Evolutionary conservation across 2,113 vertebrate genomes (phyloP), one percentile per base, ranked within the genome.

Genomic region (Prietella phreatophila): DNA sequence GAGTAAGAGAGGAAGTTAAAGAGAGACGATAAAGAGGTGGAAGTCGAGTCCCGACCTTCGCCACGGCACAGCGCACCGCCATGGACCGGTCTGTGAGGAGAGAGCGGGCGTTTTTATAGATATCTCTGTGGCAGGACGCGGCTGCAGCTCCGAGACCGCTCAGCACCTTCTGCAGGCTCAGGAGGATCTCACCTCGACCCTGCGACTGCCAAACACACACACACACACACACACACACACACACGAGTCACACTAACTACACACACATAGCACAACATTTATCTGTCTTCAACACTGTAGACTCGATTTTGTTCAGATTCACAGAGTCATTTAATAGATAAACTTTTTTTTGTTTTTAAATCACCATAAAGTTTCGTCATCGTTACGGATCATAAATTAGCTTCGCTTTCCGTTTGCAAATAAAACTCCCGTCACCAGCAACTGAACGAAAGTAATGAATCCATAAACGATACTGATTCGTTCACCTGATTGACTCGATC

Each of bases 151-250:
- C 98, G 4, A 99, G 94, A 4, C 98, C 98, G 30, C 89, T 96
- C 3, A 99, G 95, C 58, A 99, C 97, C 90, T 99, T 99, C 95
- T 98, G 97, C 63, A 99, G 94, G 89, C 98, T 99, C 95, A 99
- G 96, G 79, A 99, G 95, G 91, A 99, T 99, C 94, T 99, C 98
- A 91, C 97, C 97, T 93, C 98, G 96, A 42, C 97, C 98, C 93
- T 99, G 98, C 87, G 98, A 99, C 97, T 99, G 90, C 5, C 94
- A 0, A 15, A 78, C 76, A 88, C 1, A 39, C 30, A 80, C 36
- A 61, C 55, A 89, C 7, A 42, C 47, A 39, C 14, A 78, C 76
- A 88, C 1, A 39, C 30, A 80, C 36, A 2, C 55, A 55, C 10
- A n/a, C 33, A 73, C 17, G 0, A 30, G 39, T 47, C 39, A 47